phyloP scores from a whole-genome alignment of 2,113 vertebrate genomes.

The Oplegnathus fasciatus region DNA sequence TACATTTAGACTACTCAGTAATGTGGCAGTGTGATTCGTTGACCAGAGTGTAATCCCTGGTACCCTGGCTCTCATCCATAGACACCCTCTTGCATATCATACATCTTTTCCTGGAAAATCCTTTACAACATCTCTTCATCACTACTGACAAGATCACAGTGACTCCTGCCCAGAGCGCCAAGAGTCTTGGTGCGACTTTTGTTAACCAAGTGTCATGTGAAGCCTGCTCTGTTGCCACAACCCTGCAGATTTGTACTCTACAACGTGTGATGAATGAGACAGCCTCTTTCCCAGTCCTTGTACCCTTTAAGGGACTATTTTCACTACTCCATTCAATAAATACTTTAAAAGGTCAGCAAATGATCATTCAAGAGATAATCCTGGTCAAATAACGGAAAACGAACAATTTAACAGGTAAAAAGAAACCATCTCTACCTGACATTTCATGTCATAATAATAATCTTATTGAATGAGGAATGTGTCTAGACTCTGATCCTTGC shows the following conservation, averaged over 20 bases:
- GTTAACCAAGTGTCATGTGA: constrained; percentile 32
- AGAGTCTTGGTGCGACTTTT: constrained; percentile 37
- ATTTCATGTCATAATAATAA: not conserved
- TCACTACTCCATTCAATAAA: not conserved
- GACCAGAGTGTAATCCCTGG: not conserved
- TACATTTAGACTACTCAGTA: not conserved
- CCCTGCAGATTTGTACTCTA: not conserved
- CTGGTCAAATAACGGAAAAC: not conserved
- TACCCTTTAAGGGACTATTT: not conserved
- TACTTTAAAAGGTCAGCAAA: not conserved
- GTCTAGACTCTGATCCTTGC: not conserved
- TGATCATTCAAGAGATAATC: not conserved
- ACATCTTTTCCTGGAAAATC: constrained; percentile 34
- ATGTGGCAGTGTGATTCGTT: not conserved
- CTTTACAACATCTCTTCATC: constrained; percentile 38
- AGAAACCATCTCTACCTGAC: not conserved
- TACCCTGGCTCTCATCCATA: not conserved
- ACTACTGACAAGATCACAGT: constrained; percentile 45
- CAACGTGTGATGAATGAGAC: constrained; percentile 10
- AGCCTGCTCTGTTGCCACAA: constrained; percentile 15
- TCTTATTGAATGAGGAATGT: not conserved
- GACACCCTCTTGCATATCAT: constrained; percentile 1
- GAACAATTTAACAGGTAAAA: not conserved
- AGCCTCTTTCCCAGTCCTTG: not conserved
- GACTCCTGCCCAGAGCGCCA: constrained; percentile 20